A percentile compares a stretch with the other conserved stretches of the same genome.
Evolutionary conservation across 1,140 invertebrate species (phyloP).

Genomic region (Pogonognathellus flavescens): DNA sequence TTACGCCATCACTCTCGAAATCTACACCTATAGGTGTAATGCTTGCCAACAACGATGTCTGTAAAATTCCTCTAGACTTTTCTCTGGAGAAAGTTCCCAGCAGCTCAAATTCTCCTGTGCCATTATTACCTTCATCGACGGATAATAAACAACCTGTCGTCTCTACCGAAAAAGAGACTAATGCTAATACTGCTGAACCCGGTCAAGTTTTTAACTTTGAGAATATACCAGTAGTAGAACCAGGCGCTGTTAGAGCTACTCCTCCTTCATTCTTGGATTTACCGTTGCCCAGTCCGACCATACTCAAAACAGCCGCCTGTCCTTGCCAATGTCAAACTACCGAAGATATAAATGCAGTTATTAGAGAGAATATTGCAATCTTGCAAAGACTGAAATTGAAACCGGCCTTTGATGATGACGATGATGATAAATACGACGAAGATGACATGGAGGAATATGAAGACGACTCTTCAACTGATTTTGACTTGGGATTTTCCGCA

Average conservation of each 20-base stretch:
- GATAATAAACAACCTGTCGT: background rate
- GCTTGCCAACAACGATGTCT: background rate
- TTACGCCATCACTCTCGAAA: background rate
- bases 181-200: background rate
- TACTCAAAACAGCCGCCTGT: conserved; percentile 48
- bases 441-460: conserved; percentile 59
- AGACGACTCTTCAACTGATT: conserved; percentile 55
- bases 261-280: conserved; percentile 30
- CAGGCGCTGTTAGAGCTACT: background rate
- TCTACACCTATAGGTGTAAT: background rate
- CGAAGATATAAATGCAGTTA: conserved; percentile 64
- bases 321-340: conserved; percentile 58
- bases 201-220: conserved; percentile 7
- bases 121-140: background rate
- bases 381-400: conserved; percentile 67
- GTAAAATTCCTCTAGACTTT: conserved; percentile 25
- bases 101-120: background rate
- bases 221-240: background rate
- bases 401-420: conserved; percentile 61
- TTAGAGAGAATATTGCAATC: conserved; percentile 66
- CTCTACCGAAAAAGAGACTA: background rate
- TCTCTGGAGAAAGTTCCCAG: background rate
- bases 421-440: conserved; percentile 50
- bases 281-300: background rate
- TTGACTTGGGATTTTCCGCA: conserved; percentile 49